A percentile compares a stretch with the other conserved stretches of the same genome.
These are phyloP conservation scores for Mesorhabditis sp. DNA, from an alignment of 2,888 invertebrate genomes.

Conservation along the genomic window DNA sequence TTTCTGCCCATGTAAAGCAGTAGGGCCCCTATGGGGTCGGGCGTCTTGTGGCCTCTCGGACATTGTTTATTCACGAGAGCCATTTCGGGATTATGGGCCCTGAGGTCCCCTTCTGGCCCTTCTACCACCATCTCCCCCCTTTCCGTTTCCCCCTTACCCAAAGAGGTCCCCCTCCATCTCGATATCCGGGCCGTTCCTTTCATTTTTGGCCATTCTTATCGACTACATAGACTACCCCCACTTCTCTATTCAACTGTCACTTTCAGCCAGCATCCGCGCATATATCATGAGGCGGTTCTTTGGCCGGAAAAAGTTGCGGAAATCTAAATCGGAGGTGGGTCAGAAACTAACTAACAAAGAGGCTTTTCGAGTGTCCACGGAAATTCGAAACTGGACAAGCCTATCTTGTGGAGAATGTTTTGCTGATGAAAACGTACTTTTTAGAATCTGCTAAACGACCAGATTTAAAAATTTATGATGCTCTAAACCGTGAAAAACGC, in stretches of 20 bases:
- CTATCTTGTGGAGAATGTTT: not conserved
- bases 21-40: too few relatives aligned
- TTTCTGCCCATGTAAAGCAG: too few relatives aligned
- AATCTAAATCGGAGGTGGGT: slow-evolving; percentile 34
- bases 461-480: too few relatives aligned
- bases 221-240: not conserved
- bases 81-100: too few relatives aligned
- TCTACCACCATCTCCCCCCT: too few relatives aligned
- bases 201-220: not conserved
- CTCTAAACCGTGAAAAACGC: slow-evolving; percentile 34
- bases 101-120: too few relatives aligned
- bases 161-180: too few relatives aligned
- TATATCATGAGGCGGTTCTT: slow-evolving; percentile 36
- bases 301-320: slow-evolving; percentile 34
- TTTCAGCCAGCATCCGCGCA: not conserved
- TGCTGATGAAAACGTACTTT: slow-evolving; percentile 7
- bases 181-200: not conserved
- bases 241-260: not conserved
- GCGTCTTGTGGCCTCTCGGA: too few relatives aligned
- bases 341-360: slow-evolving; percentile 15
- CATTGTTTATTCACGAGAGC: too few relatives aligned
- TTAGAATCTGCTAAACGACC: too few relatives aligned
- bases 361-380: slow-evolving; percentile 10
- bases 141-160: too few relatives aligned
- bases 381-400: slow-evolving; percentile 14